Evolutionary conservation across 30 jellyfish, hydroid and myxozoan genomes (phyloP).

Genomic region (Sanderia malayensis): DNA sequence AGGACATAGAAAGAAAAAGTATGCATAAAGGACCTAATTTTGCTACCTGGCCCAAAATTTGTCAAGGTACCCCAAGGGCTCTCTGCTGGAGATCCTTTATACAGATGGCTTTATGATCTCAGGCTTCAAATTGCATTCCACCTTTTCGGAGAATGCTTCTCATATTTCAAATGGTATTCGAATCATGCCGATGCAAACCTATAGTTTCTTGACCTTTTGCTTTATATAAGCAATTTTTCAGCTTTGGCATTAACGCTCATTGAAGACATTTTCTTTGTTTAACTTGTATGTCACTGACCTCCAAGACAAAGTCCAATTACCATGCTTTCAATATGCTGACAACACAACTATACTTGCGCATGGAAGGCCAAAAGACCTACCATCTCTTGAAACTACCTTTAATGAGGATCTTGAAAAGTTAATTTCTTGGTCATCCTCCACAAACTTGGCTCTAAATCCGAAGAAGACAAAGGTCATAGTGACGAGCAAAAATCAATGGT

Average conservation of each 20-base stretch:
- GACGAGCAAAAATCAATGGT: constrained; percentile 13
- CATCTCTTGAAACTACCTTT: constrained; percentile 1
- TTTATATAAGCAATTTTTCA: background rate
- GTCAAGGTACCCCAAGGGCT: background rate
- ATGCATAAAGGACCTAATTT: background rate
- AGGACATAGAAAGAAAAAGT: background rate
- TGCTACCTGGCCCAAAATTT: background rate
- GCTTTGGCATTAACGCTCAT: background rate
- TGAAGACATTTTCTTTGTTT: constrained; percentile 29
- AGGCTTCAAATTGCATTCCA: background rate
- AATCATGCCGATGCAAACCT: too few relatives aligned
- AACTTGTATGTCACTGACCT: constrained; percentile 19
- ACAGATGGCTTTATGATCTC: background rate
- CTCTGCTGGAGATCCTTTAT: background rate
- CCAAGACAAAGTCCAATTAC: background rate
- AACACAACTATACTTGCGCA: constrained; percentile 5
- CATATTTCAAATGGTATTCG: background rate
- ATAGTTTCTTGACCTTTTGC: too few relatives aligned
- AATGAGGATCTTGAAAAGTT: constrained; percentile 9
- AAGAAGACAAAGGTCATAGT: constrained; percentile 27
- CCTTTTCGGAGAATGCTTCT: background rate
- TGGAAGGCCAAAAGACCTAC: constrained; percentile 14
- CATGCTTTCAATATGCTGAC: constrained; percentile 32
- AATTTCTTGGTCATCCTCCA: constrained; percentile 2
- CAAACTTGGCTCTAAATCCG: constrained; percentile 28